phyloP scores from a whole-genome alignment of 2,113 vertebrate species.

The Lampris incognitus region DNA sequence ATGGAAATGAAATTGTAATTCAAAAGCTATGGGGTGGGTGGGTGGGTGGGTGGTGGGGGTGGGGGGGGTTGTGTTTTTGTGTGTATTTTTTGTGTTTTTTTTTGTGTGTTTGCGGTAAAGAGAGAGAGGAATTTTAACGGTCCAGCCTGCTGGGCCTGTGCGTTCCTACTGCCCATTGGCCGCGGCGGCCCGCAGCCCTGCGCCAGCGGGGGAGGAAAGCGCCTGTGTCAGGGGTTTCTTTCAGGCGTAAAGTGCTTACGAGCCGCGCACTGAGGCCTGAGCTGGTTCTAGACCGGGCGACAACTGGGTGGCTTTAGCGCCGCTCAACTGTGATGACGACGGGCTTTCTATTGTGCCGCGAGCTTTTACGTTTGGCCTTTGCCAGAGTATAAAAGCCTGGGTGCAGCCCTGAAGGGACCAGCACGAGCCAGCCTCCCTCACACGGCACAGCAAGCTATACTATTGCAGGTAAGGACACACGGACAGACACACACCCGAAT shows the following conservation, averaged over 20 bases:
- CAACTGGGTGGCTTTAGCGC: constrained; percentile 81
- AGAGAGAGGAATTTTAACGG: constrained; percentile 47
- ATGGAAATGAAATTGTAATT: no score
- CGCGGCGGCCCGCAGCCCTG: constrained; percentile 47
- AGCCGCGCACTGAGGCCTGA: constrained; percentile 74
- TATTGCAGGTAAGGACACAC: constrained; percentile 86
- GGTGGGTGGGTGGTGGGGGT: no score
- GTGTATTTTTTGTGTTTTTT: constrained; percentile 22
- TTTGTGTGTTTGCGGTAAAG: constrained; percentile 21
- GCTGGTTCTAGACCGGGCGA: constrained; percentile 80
- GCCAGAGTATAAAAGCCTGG: constrained; percentile 91
- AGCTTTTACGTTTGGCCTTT: constrained; percentile 80
- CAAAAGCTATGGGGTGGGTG: no score
- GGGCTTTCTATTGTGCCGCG: constrained; percentile 85
- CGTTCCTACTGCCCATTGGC: constrained; percentile 63
- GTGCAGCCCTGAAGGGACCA: constrained; percentile 52
- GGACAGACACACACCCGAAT: constrained; percentile 40
- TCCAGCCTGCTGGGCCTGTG: constrained; percentile 59
- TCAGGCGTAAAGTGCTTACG: constrained; percentile 87
- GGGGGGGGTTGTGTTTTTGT: no score
- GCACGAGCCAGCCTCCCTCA: constrained; percentile 81
- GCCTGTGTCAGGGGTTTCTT: constrained; percentile 84
- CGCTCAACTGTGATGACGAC: constrained; percentile 86
- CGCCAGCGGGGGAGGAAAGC: constrained; percentile 54
- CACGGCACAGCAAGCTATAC: constrained; percentile 78